phyloP scores from a whole-genome alignment of 2,888 invertebrate genomes.

The Tenthredo mesomela region DNA sequence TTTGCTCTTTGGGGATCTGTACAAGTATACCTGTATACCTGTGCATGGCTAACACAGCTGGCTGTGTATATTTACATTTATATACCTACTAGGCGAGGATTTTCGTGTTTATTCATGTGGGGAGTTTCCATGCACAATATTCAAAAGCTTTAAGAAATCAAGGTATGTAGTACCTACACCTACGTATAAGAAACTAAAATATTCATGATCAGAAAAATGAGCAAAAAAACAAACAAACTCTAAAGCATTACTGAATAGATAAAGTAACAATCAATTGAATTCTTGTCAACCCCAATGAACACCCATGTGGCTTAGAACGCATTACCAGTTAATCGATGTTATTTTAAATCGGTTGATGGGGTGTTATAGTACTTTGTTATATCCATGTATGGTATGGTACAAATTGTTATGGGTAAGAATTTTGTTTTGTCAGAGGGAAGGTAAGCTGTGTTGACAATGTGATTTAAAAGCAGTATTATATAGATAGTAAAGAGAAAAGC shows the following conservation, averaged over 20 bases:
- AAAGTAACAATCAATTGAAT: neutral
- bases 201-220: neutral
- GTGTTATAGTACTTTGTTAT: neutral
- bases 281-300: neutral
- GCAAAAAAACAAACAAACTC: neutral
- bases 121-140: neutral
- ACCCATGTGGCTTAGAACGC: neutral
- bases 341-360: neutral
- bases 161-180: neutral
- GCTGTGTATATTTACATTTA: neutral
- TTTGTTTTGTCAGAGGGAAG: slow-evolving; percentile 3
- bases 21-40: neutral
- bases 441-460: neutral
- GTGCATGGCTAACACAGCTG: neutral
- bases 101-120: neutral
- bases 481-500: neutral
- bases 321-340: slow-evolving; percentile 11
- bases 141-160: neutral
- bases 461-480: neutral
- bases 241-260: neutral
- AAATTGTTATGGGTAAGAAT: slow-evolving; percentile 19
- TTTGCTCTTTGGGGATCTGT: neutral
- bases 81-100: neutral
- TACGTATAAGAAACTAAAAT: neutral
- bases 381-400: neutral